Base-by-base conservation (phyloP, 2,113 vertebrate genomes). In the Alexandromys fortis region DNA sequence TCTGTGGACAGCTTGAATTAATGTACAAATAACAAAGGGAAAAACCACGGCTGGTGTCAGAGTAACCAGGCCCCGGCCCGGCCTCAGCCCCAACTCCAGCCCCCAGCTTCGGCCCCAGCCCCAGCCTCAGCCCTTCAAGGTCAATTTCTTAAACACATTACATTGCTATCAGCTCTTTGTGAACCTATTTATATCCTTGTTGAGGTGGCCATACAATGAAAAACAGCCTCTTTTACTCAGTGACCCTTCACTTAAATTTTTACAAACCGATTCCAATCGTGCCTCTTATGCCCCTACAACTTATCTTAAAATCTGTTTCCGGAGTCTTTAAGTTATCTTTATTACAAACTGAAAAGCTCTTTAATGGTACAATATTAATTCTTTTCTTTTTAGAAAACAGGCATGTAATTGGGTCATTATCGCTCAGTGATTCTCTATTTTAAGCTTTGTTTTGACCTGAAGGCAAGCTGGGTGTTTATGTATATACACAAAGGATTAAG, bases 1-100 rank as follows among this genome's bases (percentile, higher is more conserved):
- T 67, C 89, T 49, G 17, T 89, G 63, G 72, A 28, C 49, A 65
- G 86, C 79, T 90, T 85, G 92, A 97, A 75, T 85, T 92, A 93
- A 88, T 91, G 75, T 94, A 92, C 67, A 92, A 87, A 67, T 95
- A 70, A 95, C 96, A 79, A 95, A 96, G 58, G 92, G 90, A n/a
- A 95, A 96, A 11, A 33, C 12, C 47, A 78, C 30, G 45, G 79
- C 45, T 28, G 81, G 58, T 2, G 16, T 47, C 30, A 35, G 52
- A 49, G 47, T 85, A 55, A 58, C 52, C 90, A 77, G 96, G 79
- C 35, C 91, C 77, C 97, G 10, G 92, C 96, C 91, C 33, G 91
- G 91, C 11, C 42, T 58, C 97, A 90, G 89, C 11, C 38, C 55
- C 42, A 52, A 0, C 52, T 3, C 52, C 52, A 14, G 13, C 52